Conservation (phyloP, 2,113 vertebrate genomes). For the Bubo bubo region DNA sequence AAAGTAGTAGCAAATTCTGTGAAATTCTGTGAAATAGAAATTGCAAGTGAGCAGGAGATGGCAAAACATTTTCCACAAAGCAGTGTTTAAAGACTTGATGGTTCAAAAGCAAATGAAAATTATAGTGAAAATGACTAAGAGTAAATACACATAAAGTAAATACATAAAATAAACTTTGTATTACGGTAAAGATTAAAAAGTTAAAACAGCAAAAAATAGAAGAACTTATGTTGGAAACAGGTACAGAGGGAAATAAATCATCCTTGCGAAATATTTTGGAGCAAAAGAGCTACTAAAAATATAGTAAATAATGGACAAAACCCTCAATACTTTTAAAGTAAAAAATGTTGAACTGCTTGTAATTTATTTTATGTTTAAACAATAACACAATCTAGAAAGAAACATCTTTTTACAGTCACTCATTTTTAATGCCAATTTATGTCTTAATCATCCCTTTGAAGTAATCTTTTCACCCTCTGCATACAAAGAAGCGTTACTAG, state of each 20-base stretch:
- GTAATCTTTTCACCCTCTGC: not conserved
- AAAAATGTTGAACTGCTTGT: not conserved
- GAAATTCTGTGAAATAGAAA: not conserved
- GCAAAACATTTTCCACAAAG: not conserved
- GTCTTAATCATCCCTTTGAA: not conserved
- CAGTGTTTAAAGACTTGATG: not conserved
- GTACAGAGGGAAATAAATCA: not conserved
- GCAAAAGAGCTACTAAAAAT: not conserved
- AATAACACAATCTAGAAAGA: not conserved
- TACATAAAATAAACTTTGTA: not conserved
- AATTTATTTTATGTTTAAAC: not conserved
- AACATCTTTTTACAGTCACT: not conserved
- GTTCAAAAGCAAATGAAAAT: not conserved
- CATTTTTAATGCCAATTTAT: not conserved
- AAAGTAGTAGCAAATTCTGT: not conserved
- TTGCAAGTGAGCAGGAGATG: not conserved
- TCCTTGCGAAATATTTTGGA: not conserved
- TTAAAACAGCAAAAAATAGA: not conserved
- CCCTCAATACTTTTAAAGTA: not conserved
- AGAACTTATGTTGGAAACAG: not conserved
- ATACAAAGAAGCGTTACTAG: not conserved
- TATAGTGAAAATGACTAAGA: not conserved
- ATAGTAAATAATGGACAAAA: not conserved
- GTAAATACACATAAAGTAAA: not conserved
- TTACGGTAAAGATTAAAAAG: not conserved